A percentile compares a stretch with the other conserved stretches of the same genome.
Conservation (phyloP, 2,797 vertebrate species). For the Lutjanus argentimaculatus region DNA sequence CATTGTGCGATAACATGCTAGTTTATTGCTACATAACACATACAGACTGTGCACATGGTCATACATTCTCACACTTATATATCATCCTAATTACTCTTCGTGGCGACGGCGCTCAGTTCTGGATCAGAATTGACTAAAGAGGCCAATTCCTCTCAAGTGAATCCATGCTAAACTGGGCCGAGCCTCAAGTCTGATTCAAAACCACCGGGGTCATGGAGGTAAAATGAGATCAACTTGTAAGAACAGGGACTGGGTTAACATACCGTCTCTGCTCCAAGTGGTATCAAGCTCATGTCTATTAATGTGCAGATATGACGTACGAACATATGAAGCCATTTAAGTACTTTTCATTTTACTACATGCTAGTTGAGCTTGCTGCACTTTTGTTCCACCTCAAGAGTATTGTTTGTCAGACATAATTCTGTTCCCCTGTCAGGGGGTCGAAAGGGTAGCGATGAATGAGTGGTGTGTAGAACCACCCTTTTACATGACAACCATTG, state of each 20-base stretch:
- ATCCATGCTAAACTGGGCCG: constrained; percentile 56
- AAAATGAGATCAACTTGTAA: constrained; percentile 63
- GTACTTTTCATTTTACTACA: constrained; percentile 17
- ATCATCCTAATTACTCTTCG: constrained; percentile 32
- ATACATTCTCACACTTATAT: constrained; percentile 25
- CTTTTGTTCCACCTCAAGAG: constrained; percentile 12
- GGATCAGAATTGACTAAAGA: constrained; percentile 46
- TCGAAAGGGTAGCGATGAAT: neutral
- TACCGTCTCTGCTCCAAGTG: constrained; percentile 39
- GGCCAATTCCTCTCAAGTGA: constrained; percentile 58
- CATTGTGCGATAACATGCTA: neutral
- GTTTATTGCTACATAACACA: constrained; percentile 5
- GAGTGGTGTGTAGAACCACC: neutral
- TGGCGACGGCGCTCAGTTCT: constrained; percentile 13
- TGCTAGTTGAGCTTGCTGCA: constrained; percentile 6
- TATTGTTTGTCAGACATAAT: constrained; percentile 46
- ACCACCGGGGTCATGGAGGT: constrained; percentile 56
- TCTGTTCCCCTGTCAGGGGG: constrained; percentile 13
- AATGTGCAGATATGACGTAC: constrained; percentile 25
- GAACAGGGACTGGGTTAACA: constrained; percentile 23
- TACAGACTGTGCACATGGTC: neutral
- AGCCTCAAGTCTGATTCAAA: constrained; percentile 55
- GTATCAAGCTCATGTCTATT: constrained; percentile 24
- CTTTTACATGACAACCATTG: neutral
- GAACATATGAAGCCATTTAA: constrained; percentile 33